These are phyloP conservation scores for Colletes latitarsis DNA, from an alignment of 1,140 invertebrate genomes.

Conservation along the genomic window DNA sequence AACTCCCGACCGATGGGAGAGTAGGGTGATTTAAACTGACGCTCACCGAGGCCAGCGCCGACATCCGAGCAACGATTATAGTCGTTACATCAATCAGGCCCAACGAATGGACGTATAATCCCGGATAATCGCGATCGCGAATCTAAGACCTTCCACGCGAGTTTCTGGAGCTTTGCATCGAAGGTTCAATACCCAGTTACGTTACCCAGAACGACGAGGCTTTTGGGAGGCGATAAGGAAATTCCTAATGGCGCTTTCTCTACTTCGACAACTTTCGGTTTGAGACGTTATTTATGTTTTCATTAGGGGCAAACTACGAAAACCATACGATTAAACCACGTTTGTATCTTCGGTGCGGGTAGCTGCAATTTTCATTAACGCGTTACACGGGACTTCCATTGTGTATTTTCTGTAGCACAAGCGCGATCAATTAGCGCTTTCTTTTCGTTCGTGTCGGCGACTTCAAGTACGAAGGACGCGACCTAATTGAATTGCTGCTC, in stretches of 20 bases:
- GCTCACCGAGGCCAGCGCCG: conserved; percentile 3
- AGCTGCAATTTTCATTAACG: conserved; percentile 22
- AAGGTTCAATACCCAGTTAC: too few species aligned
- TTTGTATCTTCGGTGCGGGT: not conserved
- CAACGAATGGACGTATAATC: conserved; percentile 27
- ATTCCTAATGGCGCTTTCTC: conserved; percentile 33
- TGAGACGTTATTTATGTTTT: conserved; percentile 3
- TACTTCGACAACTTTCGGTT: conserved; percentile 1
- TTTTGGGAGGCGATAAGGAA: not conserved
- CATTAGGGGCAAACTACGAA: not conserved
- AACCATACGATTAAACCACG: not conserved
- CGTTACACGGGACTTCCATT: conserved; percentile 11
- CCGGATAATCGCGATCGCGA: conserved; percentile 3
- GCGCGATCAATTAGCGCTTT: conserved; percentile 10
- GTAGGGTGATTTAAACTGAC: conserved; percentile 29
- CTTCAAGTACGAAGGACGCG: not conserved
- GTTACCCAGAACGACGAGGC: not conserved
- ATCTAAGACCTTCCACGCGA: too few species aligned
- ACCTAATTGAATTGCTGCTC: not conserved
- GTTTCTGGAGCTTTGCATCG: too few species aligned
- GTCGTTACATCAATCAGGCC: conserved; percentile 37
- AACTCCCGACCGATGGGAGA: conserved; percentile 18
- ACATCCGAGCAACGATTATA: conserved; percentile 23
- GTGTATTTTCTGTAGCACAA: not conserved
- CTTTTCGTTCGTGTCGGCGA: not conserved